Conservation (phyloP, 1,140 invertebrate genomes). For the Papilio machaon region DNA sequence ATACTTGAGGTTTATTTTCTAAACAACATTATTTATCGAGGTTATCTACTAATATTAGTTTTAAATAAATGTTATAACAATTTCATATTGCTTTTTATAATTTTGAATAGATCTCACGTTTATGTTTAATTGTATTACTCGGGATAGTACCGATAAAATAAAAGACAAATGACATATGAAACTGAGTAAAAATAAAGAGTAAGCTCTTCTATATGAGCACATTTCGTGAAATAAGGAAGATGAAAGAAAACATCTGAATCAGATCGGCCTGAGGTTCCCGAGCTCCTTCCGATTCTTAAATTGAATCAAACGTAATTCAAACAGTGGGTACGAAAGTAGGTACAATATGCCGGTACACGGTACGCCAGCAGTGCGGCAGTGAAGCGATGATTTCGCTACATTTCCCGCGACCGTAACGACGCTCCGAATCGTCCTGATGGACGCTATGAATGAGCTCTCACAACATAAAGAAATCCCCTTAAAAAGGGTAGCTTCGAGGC, state of each 20-base stretch:
- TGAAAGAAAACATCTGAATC: slow-evolving; percentile 35
- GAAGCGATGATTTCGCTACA: slow-evolving; percentile 81
- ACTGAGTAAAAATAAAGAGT: neutral
- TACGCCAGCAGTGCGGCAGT: slow-evolving; percentile 64
- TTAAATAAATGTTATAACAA: no score
- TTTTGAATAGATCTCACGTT: no score
- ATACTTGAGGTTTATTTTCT: neutral
- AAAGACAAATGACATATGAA: slow-evolving; percentile 6
- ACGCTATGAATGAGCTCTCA: slow-evolving; percentile 81
- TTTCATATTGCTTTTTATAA: no score
- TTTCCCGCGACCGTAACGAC: slow-evolving; percentile 79
- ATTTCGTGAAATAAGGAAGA: slow-evolving; percentile 28
- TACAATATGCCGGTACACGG: slow-evolving; percentile 75
- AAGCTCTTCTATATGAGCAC: neutral
- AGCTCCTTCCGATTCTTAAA: slow-evolving; percentile 49
- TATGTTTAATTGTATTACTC: no score
- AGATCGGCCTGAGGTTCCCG: slow-evolving; percentile 45
- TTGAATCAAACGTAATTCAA: slow-evolving; percentile 58
- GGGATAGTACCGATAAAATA: neutral
- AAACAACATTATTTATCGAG: no score
- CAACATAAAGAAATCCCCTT: slow-evolving; percentile 82
- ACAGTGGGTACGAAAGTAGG: slow-evolving; percentile 45
- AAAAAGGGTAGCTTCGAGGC: slow-evolving; percentile 80
- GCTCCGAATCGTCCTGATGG: slow-evolving; percentile 79
- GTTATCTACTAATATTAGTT: no score